A percentile compares a stretch with the other conserved stretches of the same genome.
phyloP scores from a whole-genome alignment of 2,888 invertebrate genomes.

The Drosophila anomalipes region DNA sequence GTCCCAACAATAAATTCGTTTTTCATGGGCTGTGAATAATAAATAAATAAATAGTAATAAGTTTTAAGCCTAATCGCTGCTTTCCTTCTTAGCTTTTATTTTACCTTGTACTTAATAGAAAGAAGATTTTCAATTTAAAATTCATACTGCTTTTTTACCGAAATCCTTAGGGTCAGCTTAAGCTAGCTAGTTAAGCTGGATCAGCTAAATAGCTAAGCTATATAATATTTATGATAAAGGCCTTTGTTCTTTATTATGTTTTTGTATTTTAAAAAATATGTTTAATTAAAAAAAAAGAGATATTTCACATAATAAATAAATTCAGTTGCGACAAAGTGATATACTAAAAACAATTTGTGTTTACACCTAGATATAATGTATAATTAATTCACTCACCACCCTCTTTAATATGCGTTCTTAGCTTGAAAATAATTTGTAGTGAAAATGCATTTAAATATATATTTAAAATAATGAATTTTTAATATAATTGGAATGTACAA shows the following conservation, averaged over 20 bases:
- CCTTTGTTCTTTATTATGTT: neutral
- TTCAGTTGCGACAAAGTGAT: neutral
- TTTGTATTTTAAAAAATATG: rapidly evolving
- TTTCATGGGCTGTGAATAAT: neutral
- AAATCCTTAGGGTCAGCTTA: neutral
- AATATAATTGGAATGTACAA: neutral
- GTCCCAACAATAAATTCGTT: neutral
- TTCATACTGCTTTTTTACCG: neutral
- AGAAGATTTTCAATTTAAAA: neutral
- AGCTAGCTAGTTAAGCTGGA: no score
- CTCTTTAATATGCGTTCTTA: neutral
- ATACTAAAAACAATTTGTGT: neutral
- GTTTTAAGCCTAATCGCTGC: neutral
- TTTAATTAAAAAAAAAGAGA: neutral
- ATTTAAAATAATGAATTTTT: neutral
- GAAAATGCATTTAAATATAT: neutral
- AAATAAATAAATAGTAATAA: neutral
- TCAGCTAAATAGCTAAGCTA: no score
- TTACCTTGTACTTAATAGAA: neutral
- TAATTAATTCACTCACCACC: neutral
- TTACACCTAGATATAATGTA: neutral
- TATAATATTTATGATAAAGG: neutral
- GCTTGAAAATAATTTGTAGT: no score
- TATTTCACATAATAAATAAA: neutral
- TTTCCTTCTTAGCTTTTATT: neutral